Base-by-base conservation (phyloP, 2,888 invertebrate genomes). In the Agrotis exclamationis region DNA sequence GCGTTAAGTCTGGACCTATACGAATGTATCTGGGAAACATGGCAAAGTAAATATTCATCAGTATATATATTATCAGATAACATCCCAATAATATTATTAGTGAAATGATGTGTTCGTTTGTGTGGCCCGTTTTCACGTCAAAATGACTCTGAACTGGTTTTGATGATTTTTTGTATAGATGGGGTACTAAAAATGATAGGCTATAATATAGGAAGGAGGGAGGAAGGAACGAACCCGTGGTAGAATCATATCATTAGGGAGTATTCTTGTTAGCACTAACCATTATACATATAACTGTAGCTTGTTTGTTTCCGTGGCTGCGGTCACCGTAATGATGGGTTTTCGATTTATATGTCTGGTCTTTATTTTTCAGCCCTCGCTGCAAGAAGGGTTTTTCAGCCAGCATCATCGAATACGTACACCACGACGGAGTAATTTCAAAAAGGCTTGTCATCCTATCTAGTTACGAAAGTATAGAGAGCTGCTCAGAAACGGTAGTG, bases 331-430 rank as follows among this genome's bases (percentile, higher is more conserved):
- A 5, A 60, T 50, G 20, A 28, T 28, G 28, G 28, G 28, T 33
- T 33, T 33, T 7, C 33, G 47, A 56, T 45, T 33, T 39, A 47
- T 7, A 20, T 39, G 60, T 44, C 33, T 13, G 50, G 0, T 22
- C 11, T 70, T 68, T 77, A 53, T 59, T 51, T 94, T 93, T 74
- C 89, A 96, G 96, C 24, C 93, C 91, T 22, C 86, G 87, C 54
- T 96, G 96, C 87, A 94, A 92, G 83, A 95, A 94, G 87, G 93
- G 93, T 13, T 94, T 95, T 74, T 57, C 92, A 0, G 87, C 94
- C 16, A 90, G 93, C 58, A 74, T 85, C 3, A 85, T 90, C 14
- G 91, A 93, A 63, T 79, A 87, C 1, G 84, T 95, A 51, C 81
- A 85, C 13, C 92, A 93, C 66, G 90, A 92, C 2, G 93, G 92